phyloP scores from a whole-genome alignment of 2,113 vertebrate genomes.

The Apeltes quadracus region DNA sequence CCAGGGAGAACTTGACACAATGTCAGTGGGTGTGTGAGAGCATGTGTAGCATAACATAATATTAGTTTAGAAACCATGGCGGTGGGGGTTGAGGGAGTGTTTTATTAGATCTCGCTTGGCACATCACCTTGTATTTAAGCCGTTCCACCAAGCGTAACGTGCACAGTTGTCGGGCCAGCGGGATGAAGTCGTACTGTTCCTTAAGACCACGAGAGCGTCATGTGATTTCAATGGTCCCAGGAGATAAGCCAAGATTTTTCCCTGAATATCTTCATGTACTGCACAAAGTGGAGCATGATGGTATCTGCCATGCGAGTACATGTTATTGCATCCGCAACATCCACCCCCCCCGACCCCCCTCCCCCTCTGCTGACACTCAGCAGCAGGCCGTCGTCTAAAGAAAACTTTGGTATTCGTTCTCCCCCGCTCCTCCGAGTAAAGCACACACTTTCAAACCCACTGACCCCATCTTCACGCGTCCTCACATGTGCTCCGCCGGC shows the following conservation, averaged over 20 bases:
- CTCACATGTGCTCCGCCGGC: constrained; percentile 31
- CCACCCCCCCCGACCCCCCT: neutral
- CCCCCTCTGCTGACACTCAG: constrained; percentile 10
- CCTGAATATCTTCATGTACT: constrained; percentile 9
- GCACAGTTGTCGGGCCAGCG: constrained; percentile 49
- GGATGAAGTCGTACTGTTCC: constrained; percentile 49
- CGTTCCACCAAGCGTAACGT: constrained; percentile 68
- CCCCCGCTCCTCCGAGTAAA: constrained; percentile 1
- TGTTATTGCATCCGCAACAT: constrained; percentile 8
- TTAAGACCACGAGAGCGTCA: constrained; percentile 45
- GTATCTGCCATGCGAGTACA: constrained; percentile 18
- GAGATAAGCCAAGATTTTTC: constrained; percentile 35
- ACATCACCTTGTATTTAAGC: constrained; percentile 65
- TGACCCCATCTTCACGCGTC: constrained; percentile 30
- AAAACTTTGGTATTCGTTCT: neutral
- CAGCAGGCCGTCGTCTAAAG: neutral
- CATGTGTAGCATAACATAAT: constrained; percentile 66
- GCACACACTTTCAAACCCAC: constrained; percentile 18
- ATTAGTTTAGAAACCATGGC: constrained; percentile 65
- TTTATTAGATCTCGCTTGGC: constrained; percentile 77
- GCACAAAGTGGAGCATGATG: constrained; percentile 20
- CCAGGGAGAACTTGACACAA: constrained; percentile 63
- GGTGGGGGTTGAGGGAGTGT: constrained; percentile 63
- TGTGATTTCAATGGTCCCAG: constrained; percentile 44
- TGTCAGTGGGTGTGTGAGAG: constrained; percentile 45